Percentiles rank a stretch among this genome's conserved stretches.
Evolutionary conservation across 2,113 vertebrate genomes (phyloP).

Genomic region (Callorhinus ursinus): DNA sequence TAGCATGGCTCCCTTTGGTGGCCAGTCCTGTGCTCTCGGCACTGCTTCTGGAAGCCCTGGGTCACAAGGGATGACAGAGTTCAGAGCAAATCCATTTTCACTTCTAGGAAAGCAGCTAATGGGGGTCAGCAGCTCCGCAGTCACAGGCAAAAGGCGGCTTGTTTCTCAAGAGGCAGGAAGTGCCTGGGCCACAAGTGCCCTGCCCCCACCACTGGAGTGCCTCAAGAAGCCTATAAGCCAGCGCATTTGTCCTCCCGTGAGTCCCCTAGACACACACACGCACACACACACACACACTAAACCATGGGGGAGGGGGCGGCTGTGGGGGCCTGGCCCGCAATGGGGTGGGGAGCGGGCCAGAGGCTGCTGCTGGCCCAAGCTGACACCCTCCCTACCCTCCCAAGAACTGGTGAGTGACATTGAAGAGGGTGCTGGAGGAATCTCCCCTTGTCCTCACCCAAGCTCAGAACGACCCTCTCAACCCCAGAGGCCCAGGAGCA

Average conservation of each 20-base stretch:
- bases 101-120: constrained; percentile 53
- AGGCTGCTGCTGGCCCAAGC: neutral
- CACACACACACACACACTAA: neutral
- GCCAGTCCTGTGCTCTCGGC: neutral
- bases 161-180: constrained; percentile 48
- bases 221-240: constrained; percentile 35
- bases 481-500: neutral
- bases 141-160: constrained; percentile 31
- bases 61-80: constrained; percentile 42
- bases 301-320: neutral
- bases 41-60: neutral
- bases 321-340: neutral
- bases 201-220: neutral
- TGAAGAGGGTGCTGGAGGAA: neutral
- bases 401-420: neutral
- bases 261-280: neutral
- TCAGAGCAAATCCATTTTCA: constrained; percentile 54
- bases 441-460: neutral
- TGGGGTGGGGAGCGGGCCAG: neutral
- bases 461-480: neutral
- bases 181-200: neutral
- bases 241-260: neutral
- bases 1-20: neutral
- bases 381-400: neutral
- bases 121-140: neutral